phyloP scores from a whole-genome alignment of 2,888 invertebrate genomes.

The Criorhina ranunculi region DNA sequence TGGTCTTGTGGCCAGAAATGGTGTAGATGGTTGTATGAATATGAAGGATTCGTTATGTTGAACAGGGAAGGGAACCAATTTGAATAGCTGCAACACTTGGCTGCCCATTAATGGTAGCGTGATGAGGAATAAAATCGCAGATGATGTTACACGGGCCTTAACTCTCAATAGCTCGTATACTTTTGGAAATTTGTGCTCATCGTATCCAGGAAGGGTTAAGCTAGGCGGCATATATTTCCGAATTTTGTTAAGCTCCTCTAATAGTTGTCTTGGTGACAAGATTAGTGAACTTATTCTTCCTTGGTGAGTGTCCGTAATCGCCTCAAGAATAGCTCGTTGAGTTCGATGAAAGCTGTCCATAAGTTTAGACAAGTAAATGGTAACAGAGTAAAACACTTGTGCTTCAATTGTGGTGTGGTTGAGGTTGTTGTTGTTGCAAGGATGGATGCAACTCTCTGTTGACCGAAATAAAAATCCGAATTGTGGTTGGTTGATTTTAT shows the following conservation, averaged over 20 bases:
- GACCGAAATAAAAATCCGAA: too few species aligned
- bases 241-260: conserved; percentile 4
- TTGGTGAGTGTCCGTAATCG: neutral
- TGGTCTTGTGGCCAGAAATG: too few species aligned
- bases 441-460: too few species aligned
- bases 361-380: neutral
- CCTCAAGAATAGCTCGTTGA: neutral
- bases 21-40: neutral
- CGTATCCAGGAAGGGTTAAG: conserved; percentile 10
- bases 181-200: conserved; percentile 11
- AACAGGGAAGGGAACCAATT: neutral
- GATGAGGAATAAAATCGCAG: too few species aligned
- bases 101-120: too few species aligned
- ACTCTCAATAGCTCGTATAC: conserved; percentile 1
- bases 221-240: conserved; percentile 3
- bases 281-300: conserved; percentile 5
- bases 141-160: neutral
- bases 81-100: too few species aligned
- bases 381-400: neutral
- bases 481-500: too few species aligned
- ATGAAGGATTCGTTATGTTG: neutral
- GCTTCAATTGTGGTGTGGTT: neutral
- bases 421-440: too few species aligned
- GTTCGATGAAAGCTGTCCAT: neutral
- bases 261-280: neutral